These are phyloP conservation scores for Cheilosia pagana DNA, from an alignment of 2,888 invertebrate species.

Conservation along the genomic window DNA sequence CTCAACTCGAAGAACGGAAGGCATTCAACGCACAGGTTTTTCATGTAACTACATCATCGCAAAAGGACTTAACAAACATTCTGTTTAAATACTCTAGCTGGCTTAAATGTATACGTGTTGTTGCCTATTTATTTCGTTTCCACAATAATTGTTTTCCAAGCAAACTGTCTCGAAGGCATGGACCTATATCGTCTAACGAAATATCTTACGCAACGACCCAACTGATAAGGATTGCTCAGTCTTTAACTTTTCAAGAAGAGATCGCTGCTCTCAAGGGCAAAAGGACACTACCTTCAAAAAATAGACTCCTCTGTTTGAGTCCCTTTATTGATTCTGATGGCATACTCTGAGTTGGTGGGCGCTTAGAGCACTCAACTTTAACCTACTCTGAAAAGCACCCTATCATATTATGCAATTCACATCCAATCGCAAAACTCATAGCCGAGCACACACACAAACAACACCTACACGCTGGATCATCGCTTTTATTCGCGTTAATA, in stretches of 20 bases:
- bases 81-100: too few relatives aligned
- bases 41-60: too few relatives aligned
- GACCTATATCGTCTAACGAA: background rate
- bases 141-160: too few relatives aligned
- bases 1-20: too few relatives aligned
- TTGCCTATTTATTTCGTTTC: slow-evolving; percentile 1
- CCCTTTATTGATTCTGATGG: slow-evolving; percentile 3
- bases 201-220: background rate
- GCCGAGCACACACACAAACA: slow-evolving; percentile 10
- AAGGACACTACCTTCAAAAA: background rate
- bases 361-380: slow-evolving; percentile 15
- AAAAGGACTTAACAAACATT: too few relatives aligned
- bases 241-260: background rate
- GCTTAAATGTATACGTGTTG: background rate
- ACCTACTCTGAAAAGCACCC: slow-evolving; percentile 31
- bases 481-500: slow-evolving; percentile 17
- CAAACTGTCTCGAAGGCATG: background rate
- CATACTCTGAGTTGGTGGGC: slow-evolving; percentile 32
- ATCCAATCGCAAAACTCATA: slow-evolving; percentile 10
- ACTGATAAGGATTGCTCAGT: slow-evolving; percentile 3
- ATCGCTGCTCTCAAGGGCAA: background rate
- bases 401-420: slow-evolving; percentile 27
- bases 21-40: background rate
- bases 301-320: background rate
- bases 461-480: too few relatives aligned